Percentiles rank a stretch among this genome's conserved stretches.
These are phyloP conservation scores for Eupithecia exiguata DNA, from an alignment of 2,888 invertebrate species.

Conservation along the genomic window DNA sequence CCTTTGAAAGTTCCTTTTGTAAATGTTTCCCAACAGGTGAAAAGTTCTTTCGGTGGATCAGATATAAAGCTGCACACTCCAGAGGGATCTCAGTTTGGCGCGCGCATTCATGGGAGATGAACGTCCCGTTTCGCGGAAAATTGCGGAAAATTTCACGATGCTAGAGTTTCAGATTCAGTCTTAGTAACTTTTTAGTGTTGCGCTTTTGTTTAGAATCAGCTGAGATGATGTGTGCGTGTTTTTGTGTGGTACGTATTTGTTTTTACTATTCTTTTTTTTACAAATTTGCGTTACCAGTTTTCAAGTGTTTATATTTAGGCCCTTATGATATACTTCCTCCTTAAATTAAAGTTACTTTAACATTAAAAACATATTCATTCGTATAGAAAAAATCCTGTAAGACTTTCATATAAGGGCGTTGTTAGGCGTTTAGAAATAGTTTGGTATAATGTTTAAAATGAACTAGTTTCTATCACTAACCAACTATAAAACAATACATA, in stretches of 20 bases:
- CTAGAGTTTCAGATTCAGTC: slow-evolving; percentile 3
- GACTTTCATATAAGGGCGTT: background rate
- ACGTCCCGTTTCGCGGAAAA: slow-evolving; percentile 14
- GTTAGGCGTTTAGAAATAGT: background rate
- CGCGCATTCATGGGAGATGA: slow-evolving; percentile 1
- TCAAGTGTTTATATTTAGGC: background rate
- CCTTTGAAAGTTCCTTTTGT: slow-evolving; percentile 18
- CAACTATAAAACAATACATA: background rate
- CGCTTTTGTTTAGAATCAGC: background rate
- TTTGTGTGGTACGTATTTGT: background rate
- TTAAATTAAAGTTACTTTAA: background rate
- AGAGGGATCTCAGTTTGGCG: slow-evolving; percentile 27
- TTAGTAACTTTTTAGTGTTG: slow-evolving; percentile 15
- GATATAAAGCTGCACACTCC: slow-evolving; percentile 28
- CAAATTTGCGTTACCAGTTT: background rate
- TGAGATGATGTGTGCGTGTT: background rate
- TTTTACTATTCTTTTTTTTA: too few relatives aligned
- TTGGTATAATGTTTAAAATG: background rate
- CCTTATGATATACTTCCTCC: background rate
- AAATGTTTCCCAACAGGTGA: slow-evolving; percentile 27
- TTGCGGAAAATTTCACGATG: slow-evolving; percentile 30
- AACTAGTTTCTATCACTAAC: background rate
- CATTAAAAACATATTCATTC: background rate
- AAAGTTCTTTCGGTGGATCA: background rate
- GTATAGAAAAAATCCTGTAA: background rate